Conservation (phyloP, 1,140 invertebrate genomes). For the Lordiphosa collinella region DNA sequence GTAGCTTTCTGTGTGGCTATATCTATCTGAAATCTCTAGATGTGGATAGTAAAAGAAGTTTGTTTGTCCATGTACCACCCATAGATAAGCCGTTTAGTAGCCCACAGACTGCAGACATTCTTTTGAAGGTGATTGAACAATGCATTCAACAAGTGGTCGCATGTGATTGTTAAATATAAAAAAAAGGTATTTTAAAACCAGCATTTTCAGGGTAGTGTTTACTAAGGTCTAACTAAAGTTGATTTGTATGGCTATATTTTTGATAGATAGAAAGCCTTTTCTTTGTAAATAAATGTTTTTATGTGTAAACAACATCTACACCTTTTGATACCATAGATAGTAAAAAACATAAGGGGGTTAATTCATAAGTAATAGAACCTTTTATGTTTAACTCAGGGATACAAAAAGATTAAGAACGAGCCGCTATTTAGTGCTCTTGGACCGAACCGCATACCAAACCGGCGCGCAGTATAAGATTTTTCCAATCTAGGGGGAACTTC, state of each 20-base stretch:
- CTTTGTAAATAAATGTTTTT: constrained; percentile 6
- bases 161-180: constrained; percentile 5
- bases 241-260: too few species aligned
- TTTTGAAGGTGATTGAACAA: constrained; percentile 81
- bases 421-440: too few species aligned
- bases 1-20: constrained; percentile 84
- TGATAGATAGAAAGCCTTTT: neutral
- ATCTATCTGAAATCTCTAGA: constrained; percentile 83
- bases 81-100: constrained; percentile 81
- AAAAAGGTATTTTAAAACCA: constrained; percentile 2
- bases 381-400: too few species aligned
- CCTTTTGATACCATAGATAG: too few species aligned
- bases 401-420: too few species aligned
- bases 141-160: constrained; percentile 52
- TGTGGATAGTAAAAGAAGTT: constrained; percentile 78
- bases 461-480: too few species aligned
- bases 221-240: neutral
- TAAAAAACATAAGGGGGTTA: too few species aligned
- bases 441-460: too few species aligned
- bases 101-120: constrained; percentile 80
- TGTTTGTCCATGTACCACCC: constrained; percentile 85
- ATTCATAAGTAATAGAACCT: too few species aligned
- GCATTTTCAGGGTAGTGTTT: neutral
- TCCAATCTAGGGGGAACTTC: too few species aligned
- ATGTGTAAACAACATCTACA: too few species aligned